Percentiles rank a stretch among this genome's conserved stretches.
These are phyloP conservation scores for Byasa hedistus DNA, from an alignment of 2,888 invertebrate genomes.

Conservation along the genomic window DNA sequence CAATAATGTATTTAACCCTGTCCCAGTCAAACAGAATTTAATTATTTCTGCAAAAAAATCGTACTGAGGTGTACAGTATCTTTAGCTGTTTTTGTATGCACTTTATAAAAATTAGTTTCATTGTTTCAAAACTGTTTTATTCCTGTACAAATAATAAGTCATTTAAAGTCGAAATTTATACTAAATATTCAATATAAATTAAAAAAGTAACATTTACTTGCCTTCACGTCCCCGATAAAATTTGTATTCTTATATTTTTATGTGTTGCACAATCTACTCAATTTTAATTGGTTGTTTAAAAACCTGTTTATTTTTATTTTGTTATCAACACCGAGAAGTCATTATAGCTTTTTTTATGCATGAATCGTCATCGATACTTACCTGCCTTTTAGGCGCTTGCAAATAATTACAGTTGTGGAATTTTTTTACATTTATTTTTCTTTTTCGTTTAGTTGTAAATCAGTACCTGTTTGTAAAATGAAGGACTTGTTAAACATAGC, in stretches of 20 bases:
- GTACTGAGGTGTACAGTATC: neutral
- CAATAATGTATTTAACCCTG: slow-evolving; percentile 29
- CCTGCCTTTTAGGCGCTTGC: neutral
- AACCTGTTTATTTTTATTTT: neutral
- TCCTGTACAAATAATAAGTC: no score
- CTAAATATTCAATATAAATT: no score
- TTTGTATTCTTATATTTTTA: neutral
- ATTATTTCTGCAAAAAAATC: slow-evolving; percentile 9
- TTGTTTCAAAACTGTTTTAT: no score
- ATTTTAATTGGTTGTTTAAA: slow-evolving; percentile 18
- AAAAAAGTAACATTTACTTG: neutral
- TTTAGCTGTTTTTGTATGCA: no score
- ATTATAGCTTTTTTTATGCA: slow-evolving; percentile 6
- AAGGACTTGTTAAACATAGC: neutral
- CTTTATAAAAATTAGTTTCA: neutral
- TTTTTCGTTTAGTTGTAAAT: neutral
- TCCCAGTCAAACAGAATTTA: slow-evolving; percentile 9
- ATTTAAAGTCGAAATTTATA: no score
- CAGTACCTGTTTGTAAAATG: neutral
- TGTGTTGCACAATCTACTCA: neutral
- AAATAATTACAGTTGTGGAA: neutral
- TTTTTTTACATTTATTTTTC: neutral
- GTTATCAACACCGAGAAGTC: slow-evolving; percentile 13
- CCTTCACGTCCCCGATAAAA: neutral
- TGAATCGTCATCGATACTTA: slow-evolving; percentile 33